Evolutionary conservation across 2,888 invertebrate species (phyloP).

Genomic region (Seira musarum): DNA sequence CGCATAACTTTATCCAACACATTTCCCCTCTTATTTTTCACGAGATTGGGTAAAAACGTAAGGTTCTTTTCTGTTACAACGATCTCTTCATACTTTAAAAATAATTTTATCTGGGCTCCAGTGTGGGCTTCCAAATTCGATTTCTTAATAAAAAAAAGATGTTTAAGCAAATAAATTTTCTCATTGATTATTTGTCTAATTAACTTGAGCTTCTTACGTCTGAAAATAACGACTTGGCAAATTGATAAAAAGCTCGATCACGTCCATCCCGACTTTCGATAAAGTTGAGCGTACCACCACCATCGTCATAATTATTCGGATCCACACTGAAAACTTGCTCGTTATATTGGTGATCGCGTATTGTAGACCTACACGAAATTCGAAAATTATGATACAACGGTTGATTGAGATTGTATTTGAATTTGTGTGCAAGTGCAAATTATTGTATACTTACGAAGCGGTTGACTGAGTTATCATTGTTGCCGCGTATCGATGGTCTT

Average conservation of each 20-base stretch:
- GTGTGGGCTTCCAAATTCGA: constrained; percentile 44
- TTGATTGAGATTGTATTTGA: no score
- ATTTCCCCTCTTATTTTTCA: background rate
- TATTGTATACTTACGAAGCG: constrained; percentile 64
- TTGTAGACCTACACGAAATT: constrained; percentile 38
- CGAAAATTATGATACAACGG: background rate
- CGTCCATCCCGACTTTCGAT: constrained; percentile 50
- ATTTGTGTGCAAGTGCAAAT: no score
- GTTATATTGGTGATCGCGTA: constrained; percentile 66
- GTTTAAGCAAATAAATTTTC: constrained; percentile 2
- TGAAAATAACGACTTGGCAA: constrained; percentile 49
- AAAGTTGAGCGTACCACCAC: constrained; percentile 16
- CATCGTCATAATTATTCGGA: background rate
- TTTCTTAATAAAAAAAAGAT: constrained; percentile 46
- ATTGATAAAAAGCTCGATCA: constrained; percentile 44
- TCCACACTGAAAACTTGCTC: constrained; percentile 35
- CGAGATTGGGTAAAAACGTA: no score
- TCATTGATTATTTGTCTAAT: background rate
- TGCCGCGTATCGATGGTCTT: constrained; percentile 67
- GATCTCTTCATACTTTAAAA: constrained; percentile 42
- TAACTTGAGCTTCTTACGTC: constrained; percentile 44
- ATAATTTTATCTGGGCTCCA: constrained; percentile 52
- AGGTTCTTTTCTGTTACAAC: constrained; percentile 48
- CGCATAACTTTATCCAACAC: background rate
- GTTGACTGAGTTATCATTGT: constrained; percentile 63